A percentile compares a stretch with the other conserved stretches of the same genome.
These are phyloP conservation scores for Thymallus thymallus DNA, from an alignment of 2,113 vertebrate genomes.

Conservation along the genomic window DNA sequence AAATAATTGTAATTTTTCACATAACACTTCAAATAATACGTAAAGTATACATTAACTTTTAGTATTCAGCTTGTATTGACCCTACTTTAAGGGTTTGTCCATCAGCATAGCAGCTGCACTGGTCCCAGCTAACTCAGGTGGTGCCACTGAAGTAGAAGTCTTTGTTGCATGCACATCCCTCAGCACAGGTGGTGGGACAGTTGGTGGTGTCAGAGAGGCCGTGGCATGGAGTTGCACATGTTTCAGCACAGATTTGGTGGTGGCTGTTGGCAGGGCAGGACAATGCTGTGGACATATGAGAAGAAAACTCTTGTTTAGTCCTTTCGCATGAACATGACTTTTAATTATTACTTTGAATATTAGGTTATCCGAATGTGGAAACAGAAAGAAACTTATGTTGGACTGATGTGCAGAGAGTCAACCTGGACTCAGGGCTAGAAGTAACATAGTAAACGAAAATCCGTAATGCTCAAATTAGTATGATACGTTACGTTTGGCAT, in stretches of 20 bases:
- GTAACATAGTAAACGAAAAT: no score
- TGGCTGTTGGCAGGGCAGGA: slow-evolving; percentile 69
- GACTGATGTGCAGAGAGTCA: no score
- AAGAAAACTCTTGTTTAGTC: no score
- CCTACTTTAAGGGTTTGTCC: slow-evolving; percentile 71
- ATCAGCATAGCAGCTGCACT: slow-evolving; percentile 72
- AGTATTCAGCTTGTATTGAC: background rate
- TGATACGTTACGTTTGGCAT: no score
- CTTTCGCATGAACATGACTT: no score
- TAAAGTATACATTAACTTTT: no score
- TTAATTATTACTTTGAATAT: no score
- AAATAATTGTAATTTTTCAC: background rate
- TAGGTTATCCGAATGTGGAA: no score
- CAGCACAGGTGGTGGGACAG: no score
- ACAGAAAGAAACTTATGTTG: no score
- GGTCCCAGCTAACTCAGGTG: slow-evolving; percentile 54
- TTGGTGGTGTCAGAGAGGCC: background rate
- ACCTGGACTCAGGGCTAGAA: no score
- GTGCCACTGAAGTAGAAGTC: slow-evolving; percentile 55
- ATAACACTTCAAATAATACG: background rate
- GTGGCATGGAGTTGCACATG: slow-evolving; percentile 64
- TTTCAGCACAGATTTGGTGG: slow-evolving; percentile 66
- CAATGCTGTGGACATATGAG: slow-evolving; percentile 16
- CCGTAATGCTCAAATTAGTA: no score
- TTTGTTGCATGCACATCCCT: slow-evolving; percentile 74